A percentile compares a stretch with the other conserved stretches of the same genome.
These are phyloP conservation scores for Malthinus seriepunctatus DNA, from an alignment of 2,888 invertebrate species.

Conservation along the genomic window DNA sequence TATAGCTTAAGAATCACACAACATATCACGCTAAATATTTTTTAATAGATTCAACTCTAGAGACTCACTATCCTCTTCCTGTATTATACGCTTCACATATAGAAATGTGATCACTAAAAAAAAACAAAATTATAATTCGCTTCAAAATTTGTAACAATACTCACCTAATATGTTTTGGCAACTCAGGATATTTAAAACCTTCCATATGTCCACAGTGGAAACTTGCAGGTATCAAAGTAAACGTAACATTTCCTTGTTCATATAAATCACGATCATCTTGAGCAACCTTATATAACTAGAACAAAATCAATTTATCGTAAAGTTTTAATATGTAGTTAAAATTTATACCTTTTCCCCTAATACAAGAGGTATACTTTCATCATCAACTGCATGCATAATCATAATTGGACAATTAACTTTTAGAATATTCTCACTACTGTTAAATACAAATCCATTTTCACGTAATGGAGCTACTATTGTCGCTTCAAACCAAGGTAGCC, in stretches of 20 bases:
- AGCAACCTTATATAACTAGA: conserved; percentile 37
- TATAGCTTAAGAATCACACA: conserved; percentile 4
- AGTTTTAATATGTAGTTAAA: no score
- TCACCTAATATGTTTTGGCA: conserved; percentile 44
- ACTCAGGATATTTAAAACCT: conserved; percentile 39
- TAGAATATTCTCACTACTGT: conserved; percentile 41
- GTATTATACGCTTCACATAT: conserved; percentile 14
- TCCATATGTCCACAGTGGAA: conserved; percentile 42
- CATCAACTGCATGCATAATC: conserved; percentile 49
- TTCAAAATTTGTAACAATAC: neutral
- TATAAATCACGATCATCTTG: conserved; percentile 31
- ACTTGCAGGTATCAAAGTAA: conserved; percentile 37
- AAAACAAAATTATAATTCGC: neutral
- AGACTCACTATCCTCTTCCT: conserved; percentile 11
- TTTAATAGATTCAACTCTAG: neutral
- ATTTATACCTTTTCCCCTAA: conserved; percentile 42
- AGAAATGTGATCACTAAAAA: conserved; percentile 12
- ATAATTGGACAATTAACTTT: conserved; percentile 47
- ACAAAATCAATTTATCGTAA: no score
- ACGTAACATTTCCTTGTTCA: conserved; percentile 39
- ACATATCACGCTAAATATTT: conserved; percentile 13
- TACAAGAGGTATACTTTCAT: conserved; percentile 42
- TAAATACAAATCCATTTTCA: conserved; percentile 45
- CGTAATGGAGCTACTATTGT: conserved; percentile 45
- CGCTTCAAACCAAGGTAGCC: conserved; percentile 47